Evolutionary conservation across 2,113 vertebrate species (phyloP).

Genomic region (Lamprologus lemairii): DNA sequence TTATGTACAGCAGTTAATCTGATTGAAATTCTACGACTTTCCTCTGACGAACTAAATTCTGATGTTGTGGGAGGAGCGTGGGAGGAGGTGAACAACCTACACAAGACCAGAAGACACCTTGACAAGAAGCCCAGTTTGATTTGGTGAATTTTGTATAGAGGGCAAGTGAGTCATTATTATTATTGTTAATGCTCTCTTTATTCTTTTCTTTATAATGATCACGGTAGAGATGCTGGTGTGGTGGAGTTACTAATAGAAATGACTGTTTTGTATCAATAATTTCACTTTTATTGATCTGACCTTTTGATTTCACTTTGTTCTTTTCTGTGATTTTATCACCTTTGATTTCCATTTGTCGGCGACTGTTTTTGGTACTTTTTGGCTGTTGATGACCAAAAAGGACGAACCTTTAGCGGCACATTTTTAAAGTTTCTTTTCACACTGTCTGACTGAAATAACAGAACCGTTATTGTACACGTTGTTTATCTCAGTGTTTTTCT

Average conservation of each 20-base stretch:
- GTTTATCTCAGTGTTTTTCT: not conserved
- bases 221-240: accelerated
- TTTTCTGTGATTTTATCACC: not conserved
- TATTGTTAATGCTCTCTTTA: not conserved
- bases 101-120: conserved; percentile 1
- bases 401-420: accelerated
- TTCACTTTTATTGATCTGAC: not conserved
- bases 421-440: no score
- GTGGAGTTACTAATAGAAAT: not conserved
- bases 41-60: not conserved
- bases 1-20: not conserved
- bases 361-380: not conserved
- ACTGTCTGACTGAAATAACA: no score
- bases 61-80: not conserved
- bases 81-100: conserved; percentile 25
- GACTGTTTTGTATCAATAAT: not conserved
- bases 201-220: not conserved
- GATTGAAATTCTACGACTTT: not conserved
- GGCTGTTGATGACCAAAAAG: not conserved
- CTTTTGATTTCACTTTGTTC: accelerated
- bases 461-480: accelerated
- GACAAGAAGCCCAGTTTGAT: not conserved
- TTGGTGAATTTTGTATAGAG: not conserved
- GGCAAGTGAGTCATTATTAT: not conserved
- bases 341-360: not conserved